phyloP scores from a whole-genome alignment of 2,113 vertebrate species.

The Lophochroa leadbeateri region DNA sequence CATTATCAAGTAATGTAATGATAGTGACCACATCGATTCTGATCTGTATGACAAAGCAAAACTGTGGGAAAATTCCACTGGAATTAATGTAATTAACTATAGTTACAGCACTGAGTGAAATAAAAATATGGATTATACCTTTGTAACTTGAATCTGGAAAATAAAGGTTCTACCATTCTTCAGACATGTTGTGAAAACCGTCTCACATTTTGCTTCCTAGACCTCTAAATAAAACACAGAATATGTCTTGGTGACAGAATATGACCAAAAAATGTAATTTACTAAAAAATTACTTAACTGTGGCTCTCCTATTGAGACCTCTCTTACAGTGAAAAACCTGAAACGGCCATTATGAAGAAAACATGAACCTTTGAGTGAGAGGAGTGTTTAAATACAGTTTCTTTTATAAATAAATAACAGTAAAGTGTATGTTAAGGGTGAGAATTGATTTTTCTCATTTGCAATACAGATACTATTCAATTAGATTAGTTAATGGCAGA shows the following conservation, averaged over 20 bases:
- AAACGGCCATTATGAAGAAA: not conserved
- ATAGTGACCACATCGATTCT: not conserved
- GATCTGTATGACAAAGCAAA: not conserved
- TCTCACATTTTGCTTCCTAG: not conserved
- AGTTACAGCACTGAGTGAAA: not conserved
- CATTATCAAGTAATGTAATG: not conserved
- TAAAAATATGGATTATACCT: not conserved
- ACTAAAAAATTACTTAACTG: not conserved
- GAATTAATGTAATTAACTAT: not conserved
- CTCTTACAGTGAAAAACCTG: not conserved
- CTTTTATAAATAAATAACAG: not conserved
- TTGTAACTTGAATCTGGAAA: not conserved
- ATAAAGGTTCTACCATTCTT: not conserved
- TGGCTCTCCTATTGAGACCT: not conserved
- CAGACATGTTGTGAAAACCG: not conserved
- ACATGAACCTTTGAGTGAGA: not conserved
- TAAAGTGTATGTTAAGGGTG: not conserved
- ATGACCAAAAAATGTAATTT: not conserved
- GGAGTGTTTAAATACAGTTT: not conserved
- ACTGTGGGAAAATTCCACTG: not conserved
- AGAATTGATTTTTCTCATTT: not conserved
- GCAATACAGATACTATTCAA: not conserved
- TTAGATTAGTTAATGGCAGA: not conserved
- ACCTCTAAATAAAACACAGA: not conserved
- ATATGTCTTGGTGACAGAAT: not conserved